A percentile compares a stretch with the other conserved stretches of the same genome.
Evolutionary conservation across 2,888 invertebrate species (phyloP).

Genomic region (Branchipolynoe longqiensis): DNA sequence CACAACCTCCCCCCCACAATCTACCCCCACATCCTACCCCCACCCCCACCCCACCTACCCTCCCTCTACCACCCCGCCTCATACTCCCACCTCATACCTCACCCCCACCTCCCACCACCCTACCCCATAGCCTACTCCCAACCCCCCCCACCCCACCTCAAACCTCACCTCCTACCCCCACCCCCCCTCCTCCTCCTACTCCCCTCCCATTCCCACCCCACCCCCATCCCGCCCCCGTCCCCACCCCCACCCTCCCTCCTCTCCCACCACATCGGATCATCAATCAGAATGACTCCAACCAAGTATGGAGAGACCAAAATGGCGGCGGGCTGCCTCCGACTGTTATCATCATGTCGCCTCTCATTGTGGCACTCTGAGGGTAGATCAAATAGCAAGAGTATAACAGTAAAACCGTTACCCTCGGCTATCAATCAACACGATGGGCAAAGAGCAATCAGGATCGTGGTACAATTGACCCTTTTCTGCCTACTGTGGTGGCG

Average conservation of each 20-base stretch:
- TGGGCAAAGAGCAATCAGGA: neutral
- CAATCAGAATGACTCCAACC: too few species aligned
- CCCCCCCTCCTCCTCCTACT: neutral
- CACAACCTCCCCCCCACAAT: neutral
- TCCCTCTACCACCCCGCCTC: neutral
- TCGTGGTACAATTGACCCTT: constrained; percentile 21
- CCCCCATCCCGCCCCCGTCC: neutral
- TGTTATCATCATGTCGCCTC: too few species aligned
- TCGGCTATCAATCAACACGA: constrained; percentile 11
- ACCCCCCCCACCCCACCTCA: neutral
- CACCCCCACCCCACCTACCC: neutral
- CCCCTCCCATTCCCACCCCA: neutral
- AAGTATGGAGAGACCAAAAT: too few species aligned
- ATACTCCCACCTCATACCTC: neutral
- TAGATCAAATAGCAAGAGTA: too few species aligned
- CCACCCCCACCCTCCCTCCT: neutral
- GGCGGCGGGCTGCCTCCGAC: too few species aligned
- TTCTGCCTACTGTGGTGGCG: neutral
- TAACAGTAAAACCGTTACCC: constrained; percentile 18
- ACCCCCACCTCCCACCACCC: neutral
- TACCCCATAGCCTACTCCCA: neutral
- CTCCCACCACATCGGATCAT: neutral
- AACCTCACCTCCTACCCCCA: neutral
- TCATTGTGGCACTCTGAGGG: too few species aligned
- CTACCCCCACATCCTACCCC: neutral